phyloP scores from a whole-genome alignment of 2,888 invertebrate species.

The Lepas anatifera region DNA sequence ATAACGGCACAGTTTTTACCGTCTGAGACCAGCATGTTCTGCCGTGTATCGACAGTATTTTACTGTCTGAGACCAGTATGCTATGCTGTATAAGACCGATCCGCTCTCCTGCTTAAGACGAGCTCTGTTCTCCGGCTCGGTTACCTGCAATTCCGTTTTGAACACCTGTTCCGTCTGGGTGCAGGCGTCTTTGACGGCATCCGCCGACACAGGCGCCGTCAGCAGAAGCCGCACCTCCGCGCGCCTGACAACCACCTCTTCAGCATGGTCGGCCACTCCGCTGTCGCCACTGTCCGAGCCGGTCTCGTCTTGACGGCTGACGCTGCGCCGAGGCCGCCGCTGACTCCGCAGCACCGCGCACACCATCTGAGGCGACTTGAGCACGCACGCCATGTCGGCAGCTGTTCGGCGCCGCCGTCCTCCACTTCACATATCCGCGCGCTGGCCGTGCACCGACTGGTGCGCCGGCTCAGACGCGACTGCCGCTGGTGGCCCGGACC shows the following conservation, averaged over 20 bases:
- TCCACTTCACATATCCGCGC: not conserved
- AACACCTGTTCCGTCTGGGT: too few species aligned
- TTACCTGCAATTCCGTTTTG: too few species aligned
- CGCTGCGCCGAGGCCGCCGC: not conserved
- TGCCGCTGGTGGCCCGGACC: conserved; percentile 34
- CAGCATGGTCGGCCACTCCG: too few species aligned
- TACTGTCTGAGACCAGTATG: too few species aligned
- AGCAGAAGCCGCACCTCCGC: not conserved
- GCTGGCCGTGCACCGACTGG: conserved; percentile 41
- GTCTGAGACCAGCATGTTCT: too few species aligned
- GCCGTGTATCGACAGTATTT: too few species aligned
- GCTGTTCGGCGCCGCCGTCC: not conserved
- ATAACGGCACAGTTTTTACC: too few species aligned
- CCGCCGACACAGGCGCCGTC: not conserved
- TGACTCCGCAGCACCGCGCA: not conserved
- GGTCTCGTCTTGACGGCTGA: not conserved
- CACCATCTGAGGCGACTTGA: conserved; percentile 6
- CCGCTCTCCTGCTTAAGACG: too few species aligned
- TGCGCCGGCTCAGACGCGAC: conserved; percentile 71
- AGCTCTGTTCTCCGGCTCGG: too few species aligned
- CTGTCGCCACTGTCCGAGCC: conserved; percentile 5
- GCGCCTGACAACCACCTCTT: too few species aligned
- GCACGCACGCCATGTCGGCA: not conserved
- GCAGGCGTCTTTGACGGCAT: not conserved
- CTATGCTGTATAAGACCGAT: too few species aligned